Evolutionary conservation across 2,113 vertebrate genomes (phyloP), one percentile per base, ranked within the genome.

Genomic region (Myodes glareolus): DNA sequence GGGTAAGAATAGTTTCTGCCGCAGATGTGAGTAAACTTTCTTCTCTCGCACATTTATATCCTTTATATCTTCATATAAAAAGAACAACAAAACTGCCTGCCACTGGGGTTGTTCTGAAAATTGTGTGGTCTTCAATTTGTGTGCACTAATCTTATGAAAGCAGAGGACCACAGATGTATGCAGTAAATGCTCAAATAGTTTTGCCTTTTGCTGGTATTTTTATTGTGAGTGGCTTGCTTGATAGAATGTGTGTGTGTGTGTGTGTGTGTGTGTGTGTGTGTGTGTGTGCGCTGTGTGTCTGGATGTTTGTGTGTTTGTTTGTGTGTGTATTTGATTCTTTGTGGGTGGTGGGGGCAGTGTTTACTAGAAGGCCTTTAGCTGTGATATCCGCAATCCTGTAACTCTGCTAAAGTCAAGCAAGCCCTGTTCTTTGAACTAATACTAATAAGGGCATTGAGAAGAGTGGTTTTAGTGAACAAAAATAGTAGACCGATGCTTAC

Each of bases 401-500:
- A 45, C 9, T 58, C 27, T 95, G 27, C 7, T 81, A 52, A 67
- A 23, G 0, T 21, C 70, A 11, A 58, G 39, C 10, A 27, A 50
- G 61, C 27, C 36, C 16, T 63, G 31, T 42, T 47, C 42, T 16
- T 45, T 42, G 12, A 82, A 84, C 0, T 25, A 84, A 39, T 87
- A 27, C n/a, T 45, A 29, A 4, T 77, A 77, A 55, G 39, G 88
- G 67, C 61, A 90, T 80, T 93, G 86, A 87, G 77, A 95, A 87
- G 19, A 19, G 2, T 85, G 5, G 67, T 55, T 87, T 58, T 52
- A 65, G 27, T 25, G 70, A 47, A 47, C 17, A 12, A 67, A 81
- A 25, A 3, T 77, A 9, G 12, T 45, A 95, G 23, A 23, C 16
- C n/a, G 0, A 76, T 8, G 21, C 68, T 73, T 78, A 72, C 5